Evolutionary conservation across 2,888 invertebrate species (phyloP).

Genomic region (Lycia hirtaria): DNA sequence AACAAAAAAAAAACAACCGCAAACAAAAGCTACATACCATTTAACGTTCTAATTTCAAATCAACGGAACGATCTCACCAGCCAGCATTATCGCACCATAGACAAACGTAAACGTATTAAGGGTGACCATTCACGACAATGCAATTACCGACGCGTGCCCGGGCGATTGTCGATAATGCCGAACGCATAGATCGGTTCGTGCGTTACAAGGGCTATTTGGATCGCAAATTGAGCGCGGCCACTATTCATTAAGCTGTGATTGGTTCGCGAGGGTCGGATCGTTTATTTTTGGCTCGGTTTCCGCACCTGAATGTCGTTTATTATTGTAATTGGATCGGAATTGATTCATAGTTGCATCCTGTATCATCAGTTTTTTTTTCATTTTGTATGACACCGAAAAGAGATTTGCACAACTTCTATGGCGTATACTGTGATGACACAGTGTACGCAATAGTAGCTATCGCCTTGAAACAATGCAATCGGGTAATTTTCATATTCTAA

Average conservation of each 20-base stretch:
- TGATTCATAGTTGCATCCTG: slow-evolving; percentile 4
- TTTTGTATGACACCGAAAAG: not conserved
- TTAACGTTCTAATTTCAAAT: slow-evolving; percentile 56
- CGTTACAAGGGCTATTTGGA: slow-evolving; percentile 67
- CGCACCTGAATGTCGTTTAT: slow-evolving; percentile 20
- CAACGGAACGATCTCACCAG: slow-evolving; percentile 44
- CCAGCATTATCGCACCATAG: slow-evolving; percentile 56
- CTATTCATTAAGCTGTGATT: slow-evolving; percentile 73
- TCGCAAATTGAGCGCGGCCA: slow-evolving; percentile 69
- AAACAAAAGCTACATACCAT: slow-evolving; percentile 12
- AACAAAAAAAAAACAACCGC: not conserved
- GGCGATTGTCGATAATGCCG: slow-evolving; percentile 74
- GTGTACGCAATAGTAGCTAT: too few species aligned
- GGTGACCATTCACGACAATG: slow-evolving; percentile 63
- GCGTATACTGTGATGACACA: too few species aligned
- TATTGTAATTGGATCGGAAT: slow-evolving; percentile 7
- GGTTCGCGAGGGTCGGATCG: slow-evolving; percentile 49
- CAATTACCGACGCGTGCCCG: slow-evolving; percentile 74
- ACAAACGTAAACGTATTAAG: slow-evolving; percentile 70
- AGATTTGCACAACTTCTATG: too few species aligned
- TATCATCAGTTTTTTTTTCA: not conserved
- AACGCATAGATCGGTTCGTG: slow-evolving; percentile 62
- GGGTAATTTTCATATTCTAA: too few species aligned
- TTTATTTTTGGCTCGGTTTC: slow-evolving; percentile 44
- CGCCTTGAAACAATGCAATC: too few species aligned